Evolutionary conservation across 2,888 invertebrate genomes (phyloP), one percentile per base, ranked within the genome.

Genomic region (Mesorhabditis spiculigera): DNA sequence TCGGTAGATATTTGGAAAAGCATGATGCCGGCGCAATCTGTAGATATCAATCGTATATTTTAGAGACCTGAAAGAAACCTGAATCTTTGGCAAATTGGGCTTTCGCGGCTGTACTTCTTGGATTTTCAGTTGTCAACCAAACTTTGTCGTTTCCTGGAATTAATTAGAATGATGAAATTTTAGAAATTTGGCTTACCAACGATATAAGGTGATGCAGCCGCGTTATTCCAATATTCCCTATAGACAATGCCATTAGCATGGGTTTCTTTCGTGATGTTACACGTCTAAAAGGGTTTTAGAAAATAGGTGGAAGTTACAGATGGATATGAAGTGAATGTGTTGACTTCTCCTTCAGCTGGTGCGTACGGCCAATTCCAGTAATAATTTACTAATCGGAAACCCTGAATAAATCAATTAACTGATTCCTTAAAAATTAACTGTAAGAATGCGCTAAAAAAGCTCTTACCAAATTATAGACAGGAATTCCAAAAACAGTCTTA

Each of bases 51-150:
- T 50, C n/a, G 8, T 13, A 10, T n/a, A 50, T 50, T 50, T 50
- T n/a, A 50, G 8, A n/a, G 3, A 50, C n/a, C n/a, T 50, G 8
- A 50, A 50, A 50, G 10, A n/a, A 13, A 50, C 58, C 58, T 13
- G n/a, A 13, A 50, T 50, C 58, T 50, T 50, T 89, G 1, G 92
- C 90, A 86, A 89, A 92, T 72, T 89, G 87, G 0, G 91, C 88
- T 88, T 91, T 78, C 68, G 85, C 86, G 45, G 70, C 43, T 68
- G 78, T 67, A 61, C 78, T 79, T 43, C 70, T 5, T 8, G 89
- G 88, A 81, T 91, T 90, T 75, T 94, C 94, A 85, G 90, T 93
- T 0, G 93, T 93, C 63, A 93, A 89, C 94, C 94, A 94, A 80
- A 93, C 91, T 42, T 73, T 68, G 16, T 88, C 88, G 72, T 89